These are phyloP conservation scores for Asbolus verrucosus DNA, from an alignment of 1,140 invertebrate species.

Conservation along the genomic window DNA sequence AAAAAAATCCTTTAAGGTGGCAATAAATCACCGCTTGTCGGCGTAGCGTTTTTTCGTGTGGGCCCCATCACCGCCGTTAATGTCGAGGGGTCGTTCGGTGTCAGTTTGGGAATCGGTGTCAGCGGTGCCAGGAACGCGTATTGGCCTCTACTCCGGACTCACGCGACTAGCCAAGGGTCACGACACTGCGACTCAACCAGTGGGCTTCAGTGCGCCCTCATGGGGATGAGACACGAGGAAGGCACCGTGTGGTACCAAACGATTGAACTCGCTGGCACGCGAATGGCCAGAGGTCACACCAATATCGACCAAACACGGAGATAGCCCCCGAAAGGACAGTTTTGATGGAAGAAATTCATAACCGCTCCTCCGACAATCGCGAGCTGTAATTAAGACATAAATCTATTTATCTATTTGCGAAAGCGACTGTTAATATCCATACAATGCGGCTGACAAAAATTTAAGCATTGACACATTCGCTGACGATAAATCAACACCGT, in stretches of 20 bases:
- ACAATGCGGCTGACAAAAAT: constrained; percentile 24
- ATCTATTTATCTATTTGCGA: constrained; percentile 31
- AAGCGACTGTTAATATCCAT: constrained; percentile 23
- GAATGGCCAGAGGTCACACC: constrained; percentile 54
- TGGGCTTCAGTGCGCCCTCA: constrained; percentile 26
- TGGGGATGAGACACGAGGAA: constrained; percentile 24
- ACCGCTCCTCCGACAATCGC: too few relatives aligned
- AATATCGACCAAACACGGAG: constrained; percentile 51
- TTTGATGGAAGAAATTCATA: too few relatives aligned
- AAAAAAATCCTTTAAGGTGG: constrained; percentile 24
- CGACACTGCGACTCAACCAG: constrained; percentile 29
- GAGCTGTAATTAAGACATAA: constrained; percentile 30
- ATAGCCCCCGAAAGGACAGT: constrained; percentile 5
- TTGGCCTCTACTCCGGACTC: constrained; percentile 35
- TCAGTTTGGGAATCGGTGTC: constrained; percentile 41
- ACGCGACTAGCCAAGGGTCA: constrained; percentile 46
- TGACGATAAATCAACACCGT: constrained; percentile 30
- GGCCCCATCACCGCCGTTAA: constrained; percentile 14
- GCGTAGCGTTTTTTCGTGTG: constrained; percentile 25
- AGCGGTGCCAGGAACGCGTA: constrained; percentile 39
- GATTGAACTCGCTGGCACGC: constrained; percentile 47
- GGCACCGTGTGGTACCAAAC: constrained; percentile 46
- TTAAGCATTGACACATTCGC: constrained; percentile 14
- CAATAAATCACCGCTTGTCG: constrained; percentile 37
- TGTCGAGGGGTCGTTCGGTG: constrained; percentile 30